Evolutionary conservation across 2,888 invertebrate species (phyloP).

Genomic region (Lasioglossum leucozonium): DNA sequence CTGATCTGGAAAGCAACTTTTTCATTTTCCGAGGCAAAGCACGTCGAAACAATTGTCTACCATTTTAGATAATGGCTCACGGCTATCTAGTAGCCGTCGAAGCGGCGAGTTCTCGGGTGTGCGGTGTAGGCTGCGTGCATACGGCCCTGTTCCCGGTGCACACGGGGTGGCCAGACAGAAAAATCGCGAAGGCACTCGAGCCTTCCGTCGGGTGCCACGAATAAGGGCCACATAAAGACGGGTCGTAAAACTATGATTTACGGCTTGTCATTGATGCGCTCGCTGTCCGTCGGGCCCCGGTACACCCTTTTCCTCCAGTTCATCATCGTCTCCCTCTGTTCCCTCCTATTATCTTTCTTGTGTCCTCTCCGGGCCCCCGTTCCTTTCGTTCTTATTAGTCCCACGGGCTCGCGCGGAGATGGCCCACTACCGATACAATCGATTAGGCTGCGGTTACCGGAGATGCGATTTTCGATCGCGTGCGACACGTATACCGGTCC

Average conservation of each 20-base stretch:
- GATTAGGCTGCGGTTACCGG: conserved; percentile 51
- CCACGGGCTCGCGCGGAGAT: conserved; percentile 41
- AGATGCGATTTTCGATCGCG: neutral
- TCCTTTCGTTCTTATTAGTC: conserved; percentile 54
- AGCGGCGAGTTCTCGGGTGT: neutral
- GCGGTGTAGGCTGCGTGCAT: neutral
- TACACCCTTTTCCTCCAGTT: conserved; percentile 57
- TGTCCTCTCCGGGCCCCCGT: neutral
- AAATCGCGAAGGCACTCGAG: conserved; percentile 68
- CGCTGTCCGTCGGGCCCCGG: conserved; percentile 64
- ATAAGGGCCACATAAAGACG: conserved; percentile 80
- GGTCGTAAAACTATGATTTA: conserved; percentile 83
- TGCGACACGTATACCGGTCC: neutral
- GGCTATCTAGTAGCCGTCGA: neutral
- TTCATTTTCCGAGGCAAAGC: neutral
- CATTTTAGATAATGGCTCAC: neutral
- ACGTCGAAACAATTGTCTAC: neutral
- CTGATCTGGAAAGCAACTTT: neutral
- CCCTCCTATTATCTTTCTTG: conserved; percentile 69
- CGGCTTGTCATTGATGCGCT: conserved; percentile 82
- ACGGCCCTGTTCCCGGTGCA: conserved; percentile 65
- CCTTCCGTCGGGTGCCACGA: conserved; percentile 70
- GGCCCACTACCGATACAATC: conserved; percentile 57
- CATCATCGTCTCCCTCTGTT: conserved; percentile 64
- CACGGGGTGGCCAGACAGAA: conserved; percentile 74